Evolutionary conservation across 64 coral and sea anemone genomes (phyloP).

Genomic region (Stichodactyla helianthus): DNA sequence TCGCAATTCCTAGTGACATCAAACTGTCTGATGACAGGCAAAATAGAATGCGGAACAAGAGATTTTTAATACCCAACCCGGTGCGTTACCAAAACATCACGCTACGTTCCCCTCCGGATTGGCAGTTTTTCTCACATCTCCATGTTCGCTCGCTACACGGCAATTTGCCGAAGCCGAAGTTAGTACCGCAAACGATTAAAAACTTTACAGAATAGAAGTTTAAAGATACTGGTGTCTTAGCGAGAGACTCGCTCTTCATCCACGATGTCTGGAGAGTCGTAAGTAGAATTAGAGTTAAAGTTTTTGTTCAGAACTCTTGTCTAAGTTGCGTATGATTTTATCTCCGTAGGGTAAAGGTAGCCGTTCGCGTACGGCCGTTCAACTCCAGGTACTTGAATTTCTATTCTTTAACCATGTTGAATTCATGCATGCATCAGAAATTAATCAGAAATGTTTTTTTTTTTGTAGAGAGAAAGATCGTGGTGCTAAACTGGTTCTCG

Average conservation of each 20-base stretch:
- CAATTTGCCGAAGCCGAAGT: conserved; percentile 6
- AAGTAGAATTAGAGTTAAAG: background rate
- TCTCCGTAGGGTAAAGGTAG: conserved; percentile 80
- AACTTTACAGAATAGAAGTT: background rate
- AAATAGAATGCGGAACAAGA: conserved; percentile 2
- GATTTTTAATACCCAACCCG: background rate
- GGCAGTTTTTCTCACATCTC: background rate
- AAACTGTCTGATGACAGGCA: background rate
- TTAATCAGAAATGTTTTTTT: background rate
- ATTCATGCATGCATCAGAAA: background rate
- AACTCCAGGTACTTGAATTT: conserved; percentile 68
- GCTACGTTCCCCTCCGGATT: background rate
- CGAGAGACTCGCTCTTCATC: background rate
- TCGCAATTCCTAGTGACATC: background rate
- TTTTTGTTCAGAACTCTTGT: background rate
- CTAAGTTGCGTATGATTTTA: background rate
- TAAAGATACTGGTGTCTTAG: background rate
- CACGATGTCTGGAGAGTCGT: conserved; percentile 26
- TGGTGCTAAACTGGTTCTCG: conserved; percentile 69
- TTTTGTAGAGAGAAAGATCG: conserved; percentile 82
- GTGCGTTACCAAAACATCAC: background rate
- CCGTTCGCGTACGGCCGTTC: conserved; percentile 95
- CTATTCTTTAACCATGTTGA: background rate
- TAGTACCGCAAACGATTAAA: background rate
- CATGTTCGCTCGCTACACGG: background rate